These are phyloP conservation scores for Myripristis murdjan DNA, from an alignment of 2,797 vertebrate species.

Conservation along the genomic window DNA sequence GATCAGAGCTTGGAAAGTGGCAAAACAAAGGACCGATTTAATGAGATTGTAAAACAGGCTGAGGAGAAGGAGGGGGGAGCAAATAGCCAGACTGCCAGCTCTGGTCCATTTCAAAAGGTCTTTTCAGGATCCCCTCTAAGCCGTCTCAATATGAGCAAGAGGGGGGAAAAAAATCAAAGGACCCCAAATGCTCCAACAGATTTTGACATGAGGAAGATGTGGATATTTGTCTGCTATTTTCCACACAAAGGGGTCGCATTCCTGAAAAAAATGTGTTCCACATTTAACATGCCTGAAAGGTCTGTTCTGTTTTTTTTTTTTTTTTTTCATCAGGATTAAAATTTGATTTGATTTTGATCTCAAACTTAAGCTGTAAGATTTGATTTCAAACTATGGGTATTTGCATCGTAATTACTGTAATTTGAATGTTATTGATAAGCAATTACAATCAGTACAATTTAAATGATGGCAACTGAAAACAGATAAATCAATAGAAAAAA, in stretches of 20 bases:
- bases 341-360: not conserved
- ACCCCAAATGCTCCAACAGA: slow-evolving; percentile 79
- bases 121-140: slow-evolving; percentile 87
- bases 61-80: slow-evolving; percentile 76
- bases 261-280: slow-evolving; percentile 54
- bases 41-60: slow-evolving; percentile 90
- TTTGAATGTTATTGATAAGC: slow-evolving; percentile 23
- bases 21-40: slow-evolving; percentile 90
- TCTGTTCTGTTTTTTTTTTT: slow-evolving; percentile 16
- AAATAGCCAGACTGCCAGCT: slow-evolving; percentile 85
- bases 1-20: slow-evolving; percentile 91
- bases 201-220: slow-evolving; percentile 80
- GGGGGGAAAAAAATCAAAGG: slow-evolving; percentile 79
- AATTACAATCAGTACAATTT: slow-evolving; percentile 18
- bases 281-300: slow-evolving; percentile 65
- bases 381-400: slow-evolving; percentile 19
- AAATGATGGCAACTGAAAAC: slow-evolving; percentile 24
- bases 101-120: slow-evolving; percentile 86
- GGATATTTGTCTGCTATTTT: slow-evolving; percentile 79
- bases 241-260: slow-evolving; percentile 72
- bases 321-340: slow-evolving; percentile 23
- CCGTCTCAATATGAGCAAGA: slow-evolving; percentile 80
- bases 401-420: slow-evolving; percentile 10
- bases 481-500: slow-evolving; percentile 48
- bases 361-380: slow-evolving; percentile 11